phyloP scores from a whole-genome alignment of 2,888 invertebrate species.

The Amiota communis region DNA sequence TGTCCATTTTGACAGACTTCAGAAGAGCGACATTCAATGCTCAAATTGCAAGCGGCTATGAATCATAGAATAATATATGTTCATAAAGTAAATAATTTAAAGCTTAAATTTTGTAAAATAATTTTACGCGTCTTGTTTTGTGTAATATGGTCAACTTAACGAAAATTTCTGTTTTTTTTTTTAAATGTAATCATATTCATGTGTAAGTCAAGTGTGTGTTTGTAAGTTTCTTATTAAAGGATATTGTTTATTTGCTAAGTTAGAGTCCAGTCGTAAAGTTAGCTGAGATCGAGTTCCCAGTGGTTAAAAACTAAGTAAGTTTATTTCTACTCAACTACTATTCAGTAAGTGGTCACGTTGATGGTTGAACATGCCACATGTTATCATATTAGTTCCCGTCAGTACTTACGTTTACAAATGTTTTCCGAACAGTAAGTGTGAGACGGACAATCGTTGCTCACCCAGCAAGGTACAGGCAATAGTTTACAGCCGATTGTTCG shows the following conservation, averaged over 20 bases:
- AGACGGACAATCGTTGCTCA: constrained; percentile 82
- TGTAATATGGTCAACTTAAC: constrained; percentile 44
- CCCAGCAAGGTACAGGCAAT: constrained; percentile 81
- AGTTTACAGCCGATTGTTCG: constrained; percentile 82
- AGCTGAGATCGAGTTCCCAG: constrained; percentile 41
- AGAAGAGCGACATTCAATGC: constrained; percentile 85
- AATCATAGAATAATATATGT: constrained; percentile 25
- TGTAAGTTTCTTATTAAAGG: background rate
- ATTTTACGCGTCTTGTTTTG: background rate
- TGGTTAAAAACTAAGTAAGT: constrained; percentile 41
- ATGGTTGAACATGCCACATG: constrained; percentile 1
- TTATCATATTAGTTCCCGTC: constrained; percentile 40
- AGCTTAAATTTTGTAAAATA: constrained; percentile 1
- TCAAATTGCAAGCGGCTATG: constrained; percentile 83
- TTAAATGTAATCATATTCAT: constrained; percentile 29
- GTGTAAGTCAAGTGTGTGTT: constrained; percentile 3
- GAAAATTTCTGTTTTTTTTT: constrained; percentile 37
- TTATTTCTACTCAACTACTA: constrained; percentile 42
- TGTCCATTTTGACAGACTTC: constrained; percentile 88
- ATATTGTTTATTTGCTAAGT: constrained; percentile 7
- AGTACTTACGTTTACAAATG: constrained; percentile 84
- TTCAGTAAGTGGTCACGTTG: background rate
- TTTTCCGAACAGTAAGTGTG: constrained; percentile 88
- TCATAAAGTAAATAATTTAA: background rate
- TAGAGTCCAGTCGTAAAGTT: constrained; percentile 45